Conservation (phyloP, 2,888 invertebrate genomes). For the Sesia apiformis region DNA sequence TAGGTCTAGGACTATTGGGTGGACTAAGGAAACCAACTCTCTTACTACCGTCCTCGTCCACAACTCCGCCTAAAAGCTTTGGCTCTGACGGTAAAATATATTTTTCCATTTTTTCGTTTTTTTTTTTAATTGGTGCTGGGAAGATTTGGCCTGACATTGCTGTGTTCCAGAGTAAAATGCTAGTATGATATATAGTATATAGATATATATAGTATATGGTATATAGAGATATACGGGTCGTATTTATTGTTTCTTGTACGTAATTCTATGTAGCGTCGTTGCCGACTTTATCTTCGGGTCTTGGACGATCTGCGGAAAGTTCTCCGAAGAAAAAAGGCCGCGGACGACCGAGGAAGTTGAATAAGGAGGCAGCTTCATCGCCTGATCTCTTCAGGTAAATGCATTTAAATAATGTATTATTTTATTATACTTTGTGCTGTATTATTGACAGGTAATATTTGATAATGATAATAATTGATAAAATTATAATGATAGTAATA, state of each 20-base stretch:
- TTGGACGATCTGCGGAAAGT: slow-evolving; percentile 35
- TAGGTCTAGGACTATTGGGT: slow-evolving; percentile 50
- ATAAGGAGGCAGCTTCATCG: slow-evolving; percentile 46
- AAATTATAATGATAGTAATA: too few relatives aligned
- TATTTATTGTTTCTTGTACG: not conserved
- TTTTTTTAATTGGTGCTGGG: too few relatives aligned
- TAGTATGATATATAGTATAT: not conserved
- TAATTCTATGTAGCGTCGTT: slow-evolving; percentile 31
- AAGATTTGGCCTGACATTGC: too few relatives aligned
- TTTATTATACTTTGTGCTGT: too few relatives aligned
- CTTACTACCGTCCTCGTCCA: slow-evolving; percentile 42
- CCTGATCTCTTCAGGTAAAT: slow-evolving; percentile 52
- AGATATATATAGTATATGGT: not conserved
- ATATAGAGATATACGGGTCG: not conserved
- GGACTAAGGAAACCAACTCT: slow-evolving; percentile 57
- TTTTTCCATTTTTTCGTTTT: not conserved
- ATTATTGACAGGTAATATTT: too few relatives aligned
- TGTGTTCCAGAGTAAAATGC: not conserved
- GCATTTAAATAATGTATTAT: too few relatives aligned
- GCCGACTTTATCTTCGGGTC: slow-evolving; percentile 57
- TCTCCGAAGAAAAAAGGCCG: slow-evolving; percentile 65
- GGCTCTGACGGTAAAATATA: slow-evolving; percentile 52
- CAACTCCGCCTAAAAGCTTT: slow-evolving; percentile 53
- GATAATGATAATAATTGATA: too few relatives aligned
- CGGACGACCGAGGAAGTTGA: slow-evolving; percentile 59